phyloP scores from a whole-genome alignment of 2,113 vertebrate species.

The Melanocharis versteri region DNA sequence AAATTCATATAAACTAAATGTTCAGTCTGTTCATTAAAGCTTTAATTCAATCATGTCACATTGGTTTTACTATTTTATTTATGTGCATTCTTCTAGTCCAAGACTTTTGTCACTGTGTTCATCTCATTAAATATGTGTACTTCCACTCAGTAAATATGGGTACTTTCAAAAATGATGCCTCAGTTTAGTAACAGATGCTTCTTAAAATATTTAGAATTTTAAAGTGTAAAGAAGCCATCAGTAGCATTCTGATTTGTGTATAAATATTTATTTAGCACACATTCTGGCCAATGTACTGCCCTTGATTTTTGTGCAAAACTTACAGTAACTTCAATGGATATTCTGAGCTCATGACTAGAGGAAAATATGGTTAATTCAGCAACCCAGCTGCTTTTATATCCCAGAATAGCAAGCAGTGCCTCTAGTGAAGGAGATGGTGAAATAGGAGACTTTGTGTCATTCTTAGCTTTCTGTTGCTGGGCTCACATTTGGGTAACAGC shows the following conservation, averaged over 20 bases:
- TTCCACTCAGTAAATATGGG: constrained; percentile 61
- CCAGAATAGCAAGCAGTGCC: constrained; percentile 36
- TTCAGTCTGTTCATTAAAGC: not conserved
- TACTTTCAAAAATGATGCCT: constrained; percentile 62
- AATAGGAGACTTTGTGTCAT: not conserved
- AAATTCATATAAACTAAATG: not conserved
- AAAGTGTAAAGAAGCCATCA: constrained; percentile 71
- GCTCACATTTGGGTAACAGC: not conserved
- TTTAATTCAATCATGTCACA: not conserved
- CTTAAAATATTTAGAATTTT: constrained; percentile 72
- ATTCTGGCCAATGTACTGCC: constrained; percentile 67
- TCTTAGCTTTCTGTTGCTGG: constrained; percentile 17
- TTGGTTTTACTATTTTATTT: constrained; percentile 33
- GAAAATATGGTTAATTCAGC: constrained; percentile 59
- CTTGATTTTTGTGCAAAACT: constrained; percentile 63
- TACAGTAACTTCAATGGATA: constrained; percentile 50
- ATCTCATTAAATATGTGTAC: constrained; percentile 64
- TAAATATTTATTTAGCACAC: constrained; percentile 74
- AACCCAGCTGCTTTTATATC: constrained; percentile 51
- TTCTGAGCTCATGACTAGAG: constrained; percentile 44
- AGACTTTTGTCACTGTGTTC: constrained; percentile 46
- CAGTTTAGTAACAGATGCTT: constrained; percentile 70
- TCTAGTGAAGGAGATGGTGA: constrained; percentile 8
- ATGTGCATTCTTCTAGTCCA: constrained; percentile 41
- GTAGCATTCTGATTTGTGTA: constrained; percentile 68